Percentiles rank a stretch among this genome's conserved stretches.
Conservation (phyloP, 2,113 vertebrate species). For the Aphyosemion australe region DNA sequence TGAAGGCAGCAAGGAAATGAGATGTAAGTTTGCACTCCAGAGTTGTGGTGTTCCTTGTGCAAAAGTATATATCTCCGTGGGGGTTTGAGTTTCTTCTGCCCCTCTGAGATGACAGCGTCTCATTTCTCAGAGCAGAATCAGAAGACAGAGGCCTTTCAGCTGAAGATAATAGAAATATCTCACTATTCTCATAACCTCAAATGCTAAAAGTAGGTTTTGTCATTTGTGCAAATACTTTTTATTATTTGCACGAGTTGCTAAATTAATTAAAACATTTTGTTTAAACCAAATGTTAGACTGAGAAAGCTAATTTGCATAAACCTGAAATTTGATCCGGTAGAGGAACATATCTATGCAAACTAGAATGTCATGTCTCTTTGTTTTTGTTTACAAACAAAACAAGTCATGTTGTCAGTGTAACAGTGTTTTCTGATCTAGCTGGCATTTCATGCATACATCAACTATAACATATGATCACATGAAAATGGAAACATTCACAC, state of each 20-base stretch:
- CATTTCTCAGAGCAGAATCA: conserved; percentile 22
- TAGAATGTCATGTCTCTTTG: neutral
- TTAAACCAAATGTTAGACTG: neutral
- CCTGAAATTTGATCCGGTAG: neutral
- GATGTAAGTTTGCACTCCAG: conserved; percentile 69
- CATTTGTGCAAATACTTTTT: neutral
- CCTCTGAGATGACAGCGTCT: conserved; percentile 35
- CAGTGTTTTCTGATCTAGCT: neutral
- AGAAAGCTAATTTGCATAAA: neutral
- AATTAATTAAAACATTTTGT: too few species aligned
- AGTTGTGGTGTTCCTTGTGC: conserved; percentile 42
- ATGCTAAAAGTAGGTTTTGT: conserved; percentile 1
- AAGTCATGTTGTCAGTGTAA: neutral
- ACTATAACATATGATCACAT: neutral
- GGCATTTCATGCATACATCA: neutral
- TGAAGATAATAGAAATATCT: conserved; percentile 52
- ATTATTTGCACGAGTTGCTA: too few species aligned
- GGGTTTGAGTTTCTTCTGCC: conserved; percentile 34
- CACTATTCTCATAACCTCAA: conserved; percentile 30
- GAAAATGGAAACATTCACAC: neutral
- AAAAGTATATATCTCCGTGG: conserved; percentile 46
- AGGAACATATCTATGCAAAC: neutral
- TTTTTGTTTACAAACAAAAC: conserved; percentile 7
- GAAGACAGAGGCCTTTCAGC: conserved; percentile 51
- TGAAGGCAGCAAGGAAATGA: conserved; percentile 71